phyloP scores from a whole-genome alignment of 2,113 vertebrate genomes.

The Tyrannus savana region DNA sequence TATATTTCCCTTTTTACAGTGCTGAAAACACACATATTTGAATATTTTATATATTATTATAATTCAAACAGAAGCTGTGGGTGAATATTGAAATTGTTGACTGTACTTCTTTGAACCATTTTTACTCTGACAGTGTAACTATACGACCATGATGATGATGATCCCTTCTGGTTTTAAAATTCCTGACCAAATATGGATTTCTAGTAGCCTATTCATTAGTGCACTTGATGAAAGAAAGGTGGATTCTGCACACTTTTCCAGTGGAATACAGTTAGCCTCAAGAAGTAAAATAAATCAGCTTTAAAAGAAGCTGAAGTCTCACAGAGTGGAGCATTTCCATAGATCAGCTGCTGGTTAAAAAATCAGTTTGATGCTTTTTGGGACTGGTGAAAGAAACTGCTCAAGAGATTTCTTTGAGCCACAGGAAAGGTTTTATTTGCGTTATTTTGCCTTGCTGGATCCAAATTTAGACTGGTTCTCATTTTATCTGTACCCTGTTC shows the following conservation, averaged over 20 bases:
- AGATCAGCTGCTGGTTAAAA: neutral
- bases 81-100: neutral
- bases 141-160: neutral
- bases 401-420: conserved; percentile 6
- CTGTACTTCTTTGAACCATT: neutral
- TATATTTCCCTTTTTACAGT: neutral
- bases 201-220: neutral
- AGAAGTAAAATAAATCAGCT: neutral
- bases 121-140: neutral
- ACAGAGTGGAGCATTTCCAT: neutral
- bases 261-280: neutral
- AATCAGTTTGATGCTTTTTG: neutral
- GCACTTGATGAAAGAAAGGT: neutral
- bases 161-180: neutral
- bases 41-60: neutral
- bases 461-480: conserved; percentile 35
- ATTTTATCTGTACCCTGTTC: conserved; percentile 29
- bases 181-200: neutral
- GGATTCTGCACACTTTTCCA: neutral
- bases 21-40: neutral
- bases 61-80: neutral
- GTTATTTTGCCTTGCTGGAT: conserved; percentile 14
- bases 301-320: neutral
- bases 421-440: conserved; percentile 6
- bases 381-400: neutral